These are phyloP conservation scores for Brachionus manjavacas DNA, from an alignment of 1,140 invertebrate species.

Conservation along the genomic window DNA sequence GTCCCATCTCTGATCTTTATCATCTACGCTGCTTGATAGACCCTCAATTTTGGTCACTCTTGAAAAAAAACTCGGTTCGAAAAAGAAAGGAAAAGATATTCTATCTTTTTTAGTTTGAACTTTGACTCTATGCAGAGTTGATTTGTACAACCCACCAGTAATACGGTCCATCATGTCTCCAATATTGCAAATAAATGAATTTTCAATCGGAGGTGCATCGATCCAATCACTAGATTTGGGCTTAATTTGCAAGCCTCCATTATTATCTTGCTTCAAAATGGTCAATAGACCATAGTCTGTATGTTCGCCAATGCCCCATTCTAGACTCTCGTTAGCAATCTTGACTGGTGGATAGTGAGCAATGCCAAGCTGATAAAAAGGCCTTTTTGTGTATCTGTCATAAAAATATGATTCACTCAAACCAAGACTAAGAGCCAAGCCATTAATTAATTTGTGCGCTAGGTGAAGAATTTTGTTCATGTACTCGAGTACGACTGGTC, in stretches of 20 bases:
- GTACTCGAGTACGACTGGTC: not conserved
- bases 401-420: constrained; percentile 2
- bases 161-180: constrained; percentile 72
- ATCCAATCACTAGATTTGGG: constrained; percentile 66
- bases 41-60: not conserved
- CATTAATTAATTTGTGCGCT: not conserved
- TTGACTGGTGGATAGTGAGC: not conserved
- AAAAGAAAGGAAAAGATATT: constrained; percentile 36
- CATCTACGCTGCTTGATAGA: not conserved
- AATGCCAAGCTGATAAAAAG: not conserved
- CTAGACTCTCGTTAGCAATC: not conserved
- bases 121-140: constrained; percentile 24
- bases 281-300: constrained; percentile 40
- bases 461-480: not conserved
- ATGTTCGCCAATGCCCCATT: constrained; percentile 36
- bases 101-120: not conserved
- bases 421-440: not conserved
- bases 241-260: constrained; percentile 47
- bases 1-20: constrained; percentile 25
- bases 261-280: constrained; percentile 32
- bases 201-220: constrained; percentile 70
- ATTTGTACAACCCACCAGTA: constrained; percentile 59
- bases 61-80: constrained; percentile 10
- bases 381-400: not conserved
- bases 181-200: constrained; percentile 71